These are phyloP conservation scores for Griposia aprilina DNA, from an alignment of 2,888 invertebrate species.

Conservation along the genomic window DNA sequence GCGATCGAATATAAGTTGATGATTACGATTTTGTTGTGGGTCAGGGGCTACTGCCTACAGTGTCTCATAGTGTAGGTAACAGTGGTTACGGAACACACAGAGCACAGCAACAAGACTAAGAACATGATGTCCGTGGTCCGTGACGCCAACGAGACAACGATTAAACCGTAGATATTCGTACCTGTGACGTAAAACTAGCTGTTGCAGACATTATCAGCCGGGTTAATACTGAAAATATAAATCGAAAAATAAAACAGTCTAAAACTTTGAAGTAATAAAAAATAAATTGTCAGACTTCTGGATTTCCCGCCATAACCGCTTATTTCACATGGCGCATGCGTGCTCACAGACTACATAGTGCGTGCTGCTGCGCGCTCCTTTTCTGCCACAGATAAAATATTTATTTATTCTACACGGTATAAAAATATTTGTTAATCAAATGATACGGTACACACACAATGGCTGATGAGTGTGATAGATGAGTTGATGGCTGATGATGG, in stretches of 20 bases:
- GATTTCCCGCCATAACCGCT: slow-evolving; percentile 45
- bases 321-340: too few relatives aligned
- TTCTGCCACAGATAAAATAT: slow-evolving; percentile 27
- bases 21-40: background rate
- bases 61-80: background rate
- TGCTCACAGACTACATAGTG: too few relatives aligned
- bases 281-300: background rate
- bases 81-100: background rate
- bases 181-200: slow-evolving; percentile 71
- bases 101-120: background rate
- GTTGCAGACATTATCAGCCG: slow-evolving; percentile 70
- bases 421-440: background rate
- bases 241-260: background rate
- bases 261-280: background rate
- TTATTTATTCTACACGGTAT: background rate
- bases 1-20: too few relatives aligned
- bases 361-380: slow-evolving; percentile 1
- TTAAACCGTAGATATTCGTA: slow-evolving; percentile 36
- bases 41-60: background rate
- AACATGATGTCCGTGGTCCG: background rate
- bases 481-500: too few relatives aligned
- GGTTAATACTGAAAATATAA: background rate
- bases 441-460: background rate
- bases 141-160: background rate
- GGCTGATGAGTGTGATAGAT: too few relatives aligned